Percentiles rank a stretch among this genome's conserved stretches.
phyloP scores from a whole-genome alignment of 1,140 invertebrate species.

The Sycobia sp. region DNA sequence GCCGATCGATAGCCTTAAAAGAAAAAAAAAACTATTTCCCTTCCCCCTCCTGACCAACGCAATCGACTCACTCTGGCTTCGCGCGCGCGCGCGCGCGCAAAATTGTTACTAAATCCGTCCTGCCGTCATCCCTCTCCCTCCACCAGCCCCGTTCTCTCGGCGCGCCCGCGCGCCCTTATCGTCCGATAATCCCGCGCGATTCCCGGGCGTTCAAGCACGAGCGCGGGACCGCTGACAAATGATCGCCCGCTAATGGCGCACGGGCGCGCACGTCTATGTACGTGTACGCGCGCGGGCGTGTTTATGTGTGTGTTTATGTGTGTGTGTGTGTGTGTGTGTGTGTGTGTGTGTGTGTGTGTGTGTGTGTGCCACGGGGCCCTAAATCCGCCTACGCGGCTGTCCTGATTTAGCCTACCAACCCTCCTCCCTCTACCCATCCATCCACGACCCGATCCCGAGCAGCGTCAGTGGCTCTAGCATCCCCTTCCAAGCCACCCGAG shows the following conservation, averaged over 20 bases:
- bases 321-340: no score
- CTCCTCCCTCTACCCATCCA: background rate
- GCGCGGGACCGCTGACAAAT: constrained; percentile 26
- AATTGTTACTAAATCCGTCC: constrained; percentile 29
- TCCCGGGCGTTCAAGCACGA: constrained; percentile 7
- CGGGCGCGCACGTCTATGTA: constrained; percentile 17
- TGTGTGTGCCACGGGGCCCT: no score
- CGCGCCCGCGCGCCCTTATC: constrained; percentile 6
- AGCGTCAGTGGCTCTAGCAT: background rate
- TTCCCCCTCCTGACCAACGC: no score
- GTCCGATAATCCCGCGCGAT: constrained; percentile 20
- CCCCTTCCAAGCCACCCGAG: no score
- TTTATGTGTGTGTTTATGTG: no score
- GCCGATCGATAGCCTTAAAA: no score
- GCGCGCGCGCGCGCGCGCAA: background rate
- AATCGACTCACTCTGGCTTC: no score
- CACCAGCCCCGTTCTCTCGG: background rate
- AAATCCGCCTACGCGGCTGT: background rate
- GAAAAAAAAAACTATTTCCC: no score
- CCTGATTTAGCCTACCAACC: background rate
- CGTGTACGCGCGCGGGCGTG: no score
- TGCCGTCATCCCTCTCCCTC: constrained; percentile 6
- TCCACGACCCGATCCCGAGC: no score
- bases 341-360: no score
- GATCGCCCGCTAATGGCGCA: constrained; percentile 1